These are phyloP conservation scores for Nephrotoma flavescens DNA, from an alignment of 2,888 invertebrate species.

Conservation along the genomic window DNA sequence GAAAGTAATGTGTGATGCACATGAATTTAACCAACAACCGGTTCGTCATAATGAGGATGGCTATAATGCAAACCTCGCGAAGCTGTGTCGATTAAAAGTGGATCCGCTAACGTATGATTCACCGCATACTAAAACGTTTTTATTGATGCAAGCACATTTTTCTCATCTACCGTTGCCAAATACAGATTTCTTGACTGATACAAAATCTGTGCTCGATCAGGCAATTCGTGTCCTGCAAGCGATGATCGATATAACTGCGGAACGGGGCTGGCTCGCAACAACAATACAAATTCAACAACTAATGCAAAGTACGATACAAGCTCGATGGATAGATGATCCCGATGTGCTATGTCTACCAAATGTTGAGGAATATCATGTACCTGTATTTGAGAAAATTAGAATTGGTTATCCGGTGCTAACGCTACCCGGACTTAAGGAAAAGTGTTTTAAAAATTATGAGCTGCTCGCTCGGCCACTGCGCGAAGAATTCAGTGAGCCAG, in stretches of 20 bases:
- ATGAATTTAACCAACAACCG: slow-evolving; percentile 87
- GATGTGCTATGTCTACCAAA: slow-evolving; percentile 65
- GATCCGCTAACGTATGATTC: slow-evolving; percentile 68
- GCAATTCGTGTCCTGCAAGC: slow-evolving; percentile 92
- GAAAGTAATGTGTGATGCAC: slow-evolving; percentile 62
- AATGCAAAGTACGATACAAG: slow-evolving; percentile 86
- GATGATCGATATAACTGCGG: slow-evolving; percentile 88
- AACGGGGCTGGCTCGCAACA: slow-evolving; percentile 77
- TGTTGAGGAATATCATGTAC: slow-evolving; percentile 48
- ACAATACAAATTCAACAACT: slow-evolving; percentile 61
- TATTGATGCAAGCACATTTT: slow-evolving; percentile 90
- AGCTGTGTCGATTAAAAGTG: slow-evolving; percentile 56
- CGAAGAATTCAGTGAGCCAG: slow-evolving; percentile 46
- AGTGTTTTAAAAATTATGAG: slow-evolving; percentile 40
- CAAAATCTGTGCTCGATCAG: slow-evolving; percentile 94
- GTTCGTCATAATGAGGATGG: slow-evolving; percentile 96
- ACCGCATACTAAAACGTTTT: slow-evolving; percentile 84
- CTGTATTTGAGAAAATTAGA: slow-evolving; percentile 39
- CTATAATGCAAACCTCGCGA: slow-evolving; percentile 74
- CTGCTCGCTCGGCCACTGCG: slow-evolving; percentile 43
- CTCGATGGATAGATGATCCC: slow-evolving; percentile 66
- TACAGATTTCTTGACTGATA: slow-evolving; percentile 89
- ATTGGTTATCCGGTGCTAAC: slow-evolving; percentile 21
- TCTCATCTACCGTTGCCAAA: slow-evolving; percentile 68
- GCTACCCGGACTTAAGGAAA: slow-evolving; percentile 24